A percentile compares a stretch with the other conserved stretches of the same genome.
phyloP scores from a whole-genome alignment of 2,113 vertebrate species.

The Onychostoma macrolepis region DNA sequence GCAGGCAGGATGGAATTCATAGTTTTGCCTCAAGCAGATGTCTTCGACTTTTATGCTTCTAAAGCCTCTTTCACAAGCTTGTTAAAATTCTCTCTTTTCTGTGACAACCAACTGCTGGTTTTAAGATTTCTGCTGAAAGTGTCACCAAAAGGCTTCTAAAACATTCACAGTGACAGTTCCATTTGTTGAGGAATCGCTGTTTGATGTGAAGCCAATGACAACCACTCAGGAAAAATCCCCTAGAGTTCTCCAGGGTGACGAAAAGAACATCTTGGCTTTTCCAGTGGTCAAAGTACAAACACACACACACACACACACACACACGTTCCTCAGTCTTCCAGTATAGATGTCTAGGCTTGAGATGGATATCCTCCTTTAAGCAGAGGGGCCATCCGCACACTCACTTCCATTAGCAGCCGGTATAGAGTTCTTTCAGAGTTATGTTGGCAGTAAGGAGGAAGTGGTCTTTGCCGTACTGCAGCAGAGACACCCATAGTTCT shows the following conservation, averaged over 20 bases:
- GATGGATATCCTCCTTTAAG: conserved; percentile 31
- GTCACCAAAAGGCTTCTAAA: conserved; percentile 26
- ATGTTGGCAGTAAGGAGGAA: conserved; percentile 15
- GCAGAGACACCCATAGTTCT: neutral
- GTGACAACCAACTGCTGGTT: neutral
- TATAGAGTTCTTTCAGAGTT: conserved; percentile 3
- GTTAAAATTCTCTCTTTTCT: conserved; percentile 9
- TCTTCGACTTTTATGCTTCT: neutral
- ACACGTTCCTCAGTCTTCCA: conserved; percentile 18
- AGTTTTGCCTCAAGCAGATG: conserved; percentile 16
- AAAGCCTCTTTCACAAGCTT: conserved; percentile 8
- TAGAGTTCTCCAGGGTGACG: neutral
- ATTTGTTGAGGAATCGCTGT: conserved; percentile 40
- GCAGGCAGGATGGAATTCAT: neutral
- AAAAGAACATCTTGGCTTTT: conserved; percentile 38
- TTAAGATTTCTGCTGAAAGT: conserved; percentile 28
- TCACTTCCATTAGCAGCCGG: neutral
- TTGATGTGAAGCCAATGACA: conserved; percentile 40
- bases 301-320: neutral
- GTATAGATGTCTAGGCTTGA: conserved; percentile 13
- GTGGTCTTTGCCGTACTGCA: conserved; percentile 9
- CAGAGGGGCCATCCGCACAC: neutral
- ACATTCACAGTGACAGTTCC: conserved; percentile 29
- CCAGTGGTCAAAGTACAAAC: conserved; percentile 26
- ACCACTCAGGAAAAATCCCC: conserved; percentile 26